Percentiles rank a stretch among this genome's conserved stretches.
Conservation (phyloP, 2,888 invertebrate species). For the Mythimna ferrago region DNA sequence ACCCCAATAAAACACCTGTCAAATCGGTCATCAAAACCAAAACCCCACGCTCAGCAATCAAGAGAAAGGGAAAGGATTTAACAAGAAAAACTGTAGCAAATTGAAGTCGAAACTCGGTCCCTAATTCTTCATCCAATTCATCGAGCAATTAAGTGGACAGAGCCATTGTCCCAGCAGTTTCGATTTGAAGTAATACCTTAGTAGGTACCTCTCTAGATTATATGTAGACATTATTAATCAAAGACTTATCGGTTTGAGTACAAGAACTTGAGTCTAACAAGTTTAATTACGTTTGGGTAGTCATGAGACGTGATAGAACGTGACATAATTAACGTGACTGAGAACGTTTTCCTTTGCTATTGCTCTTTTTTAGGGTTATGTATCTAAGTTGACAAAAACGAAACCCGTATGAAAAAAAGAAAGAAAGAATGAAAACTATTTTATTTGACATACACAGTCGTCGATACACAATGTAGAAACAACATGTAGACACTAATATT, state of each 20-base stretch:
- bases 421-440: no score
- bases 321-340: not conserved
- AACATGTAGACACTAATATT: no score
- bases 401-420: no score
- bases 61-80: not conserved
- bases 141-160: constrained; percentile 20
- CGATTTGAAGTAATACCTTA: constrained; percentile 2
- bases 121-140: constrained; percentile 26
- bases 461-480: no score
- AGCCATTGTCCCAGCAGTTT: constrained; percentile 6
- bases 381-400: no score
- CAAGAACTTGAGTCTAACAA: not conserved
- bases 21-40: no score
- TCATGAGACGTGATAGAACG: not conserved
- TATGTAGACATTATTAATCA: not conserved
- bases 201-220: not conserved
- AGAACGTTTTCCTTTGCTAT: no score
- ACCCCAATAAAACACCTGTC: no score
- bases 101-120: not conserved
- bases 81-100: not conserved
- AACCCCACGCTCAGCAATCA: not conserved
- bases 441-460: no score
- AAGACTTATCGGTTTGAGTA: not conserved
- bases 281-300: constrained; percentile 3
- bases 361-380: no score